Evolutionary conservation across 2,888 invertebrate genomes (phyloP).

Genomic region (Stenolophus ochropezus): DNA sequence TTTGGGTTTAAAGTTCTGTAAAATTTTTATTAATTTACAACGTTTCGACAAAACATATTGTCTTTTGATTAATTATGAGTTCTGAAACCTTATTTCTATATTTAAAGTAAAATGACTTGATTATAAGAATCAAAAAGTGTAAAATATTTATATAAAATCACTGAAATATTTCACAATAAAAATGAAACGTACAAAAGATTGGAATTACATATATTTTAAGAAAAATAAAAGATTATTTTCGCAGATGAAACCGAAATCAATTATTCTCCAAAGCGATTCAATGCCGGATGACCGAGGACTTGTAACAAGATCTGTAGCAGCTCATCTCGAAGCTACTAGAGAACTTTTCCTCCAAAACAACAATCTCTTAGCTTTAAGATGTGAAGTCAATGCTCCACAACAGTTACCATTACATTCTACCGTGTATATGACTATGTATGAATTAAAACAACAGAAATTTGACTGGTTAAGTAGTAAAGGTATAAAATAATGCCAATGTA

Average conservation of each 20-base stretch:
- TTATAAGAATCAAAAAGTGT: no score
- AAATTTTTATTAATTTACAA: no score
- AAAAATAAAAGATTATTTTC: no score
- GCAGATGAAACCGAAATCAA: constrained; percentile 15
- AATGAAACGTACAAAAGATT: no score
- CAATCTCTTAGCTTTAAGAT: constrained; percentile 27
- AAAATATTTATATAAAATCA: no score
- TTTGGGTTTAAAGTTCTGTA: no score
- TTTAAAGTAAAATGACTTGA: no score
- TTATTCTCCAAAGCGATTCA: constrained; percentile 44
- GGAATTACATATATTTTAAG: no score
- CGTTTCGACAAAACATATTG: no score
- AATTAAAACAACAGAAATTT: constrained; percentile 34
- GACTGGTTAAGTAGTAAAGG: constrained; percentile 48
- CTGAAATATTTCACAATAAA: no score
- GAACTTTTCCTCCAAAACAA: constrained; percentile 32
- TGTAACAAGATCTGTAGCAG: constrained; percentile 27
- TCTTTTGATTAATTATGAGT: no score
- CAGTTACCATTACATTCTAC: constrained; percentile 28
- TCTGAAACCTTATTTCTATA: no score
- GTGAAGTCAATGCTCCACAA: constrained; percentile 31
- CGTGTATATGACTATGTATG: constrained; percentile 6
- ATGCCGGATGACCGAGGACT: constrained; percentile 41
- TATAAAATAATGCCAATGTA: background rate
- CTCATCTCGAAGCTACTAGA: constrained; percentile 24